Evolutionary conservation across 2,113 vertebrate genomes (phyloP).

Genomic region (Passer domesticus): DNA sequence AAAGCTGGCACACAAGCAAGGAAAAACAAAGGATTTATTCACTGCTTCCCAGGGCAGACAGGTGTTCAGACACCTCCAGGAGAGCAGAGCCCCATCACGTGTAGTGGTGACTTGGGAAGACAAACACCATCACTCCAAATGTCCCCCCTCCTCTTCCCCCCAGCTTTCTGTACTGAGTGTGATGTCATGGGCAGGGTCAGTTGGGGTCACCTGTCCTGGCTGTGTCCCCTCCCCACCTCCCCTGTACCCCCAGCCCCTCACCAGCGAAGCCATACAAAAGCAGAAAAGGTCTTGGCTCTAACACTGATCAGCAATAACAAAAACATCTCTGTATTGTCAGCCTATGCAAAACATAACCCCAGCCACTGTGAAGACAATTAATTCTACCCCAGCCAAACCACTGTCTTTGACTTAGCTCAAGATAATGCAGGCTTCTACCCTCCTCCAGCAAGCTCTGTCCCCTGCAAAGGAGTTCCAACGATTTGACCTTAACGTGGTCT

Average conservation of each 20-base stretch:
- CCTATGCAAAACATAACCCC: background rate
- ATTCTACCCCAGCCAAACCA: background rate
- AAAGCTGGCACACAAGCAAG: background rate
- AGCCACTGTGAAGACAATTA: background rate
- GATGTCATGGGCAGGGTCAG: background rate
- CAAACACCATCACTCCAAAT: background rate
- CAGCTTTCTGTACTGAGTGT: background rate
- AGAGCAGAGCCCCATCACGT: background rate
- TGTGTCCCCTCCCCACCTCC: background rate
- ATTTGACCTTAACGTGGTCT: background rate
- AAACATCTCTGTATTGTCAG: background rate
- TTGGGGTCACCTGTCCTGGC: background rate
- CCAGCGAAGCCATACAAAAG: fast-evolving
- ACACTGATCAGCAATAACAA: background rate
- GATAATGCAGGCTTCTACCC: background rate
- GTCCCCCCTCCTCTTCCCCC: background rate
- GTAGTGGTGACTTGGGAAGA: background rate
- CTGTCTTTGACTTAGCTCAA: background rate
- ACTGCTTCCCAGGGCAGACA: background rate
- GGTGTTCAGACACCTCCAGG: background rate
- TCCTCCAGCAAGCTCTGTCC: background rate
- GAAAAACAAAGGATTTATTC: background rate
- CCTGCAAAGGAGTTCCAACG: background rate
- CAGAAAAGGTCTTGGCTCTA: background rate
- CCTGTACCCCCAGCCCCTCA: background rate